phyloP scores from a whole-genome alignment of 2,113 vertebrate genomes.

The Donacobius atricapilla region DNA sequence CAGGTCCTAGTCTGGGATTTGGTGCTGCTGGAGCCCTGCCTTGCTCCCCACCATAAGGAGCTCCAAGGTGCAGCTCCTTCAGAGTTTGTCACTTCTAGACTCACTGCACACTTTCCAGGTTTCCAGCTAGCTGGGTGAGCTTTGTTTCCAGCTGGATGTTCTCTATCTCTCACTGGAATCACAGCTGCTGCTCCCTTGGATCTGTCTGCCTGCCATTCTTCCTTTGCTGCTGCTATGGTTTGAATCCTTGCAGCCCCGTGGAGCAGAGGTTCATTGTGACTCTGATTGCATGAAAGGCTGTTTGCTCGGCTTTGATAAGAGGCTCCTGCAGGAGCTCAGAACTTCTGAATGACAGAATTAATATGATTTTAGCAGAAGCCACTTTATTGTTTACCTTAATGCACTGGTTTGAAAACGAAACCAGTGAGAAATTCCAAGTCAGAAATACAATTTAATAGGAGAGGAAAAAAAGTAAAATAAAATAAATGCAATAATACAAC shows the following conservation, averaged over 20 bases:
- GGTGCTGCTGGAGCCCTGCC: not conserved
- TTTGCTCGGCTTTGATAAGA: not conserved
- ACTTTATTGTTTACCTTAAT: too few relatives aligned
- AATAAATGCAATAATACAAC: too few relatives aligned
- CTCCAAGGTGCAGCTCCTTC: not conserved
- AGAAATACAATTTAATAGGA: too few relatives aligned
- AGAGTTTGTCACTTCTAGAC: not conserved
- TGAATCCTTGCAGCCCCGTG: not conserved
- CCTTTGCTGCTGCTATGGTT: not conserved
- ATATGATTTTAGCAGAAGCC: too few relatives aligned
- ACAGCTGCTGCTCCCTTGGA: not conserved
- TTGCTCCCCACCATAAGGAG: not conserved
- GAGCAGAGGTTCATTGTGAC: not conserved
- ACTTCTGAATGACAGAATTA: too few relatives aligned
- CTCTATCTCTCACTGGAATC: not conserved
- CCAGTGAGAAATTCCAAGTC: too few relatives aligned
- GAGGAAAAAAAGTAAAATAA: too few relatives aligned
- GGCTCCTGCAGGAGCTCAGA: too few relatives aligned
- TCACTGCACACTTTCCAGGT: not conserved
- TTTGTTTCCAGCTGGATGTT: not conserved
- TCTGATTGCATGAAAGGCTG: not conserved
- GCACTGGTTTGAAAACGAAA: too few relatives aligned
- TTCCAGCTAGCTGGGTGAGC: not conserved
- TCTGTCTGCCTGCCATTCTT: not conserved
- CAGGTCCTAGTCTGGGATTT: not conserved